Conservation (phyloP, 35 echinoderm and acorn worm genomes). For the Apostichopus japonicus region DNA sequence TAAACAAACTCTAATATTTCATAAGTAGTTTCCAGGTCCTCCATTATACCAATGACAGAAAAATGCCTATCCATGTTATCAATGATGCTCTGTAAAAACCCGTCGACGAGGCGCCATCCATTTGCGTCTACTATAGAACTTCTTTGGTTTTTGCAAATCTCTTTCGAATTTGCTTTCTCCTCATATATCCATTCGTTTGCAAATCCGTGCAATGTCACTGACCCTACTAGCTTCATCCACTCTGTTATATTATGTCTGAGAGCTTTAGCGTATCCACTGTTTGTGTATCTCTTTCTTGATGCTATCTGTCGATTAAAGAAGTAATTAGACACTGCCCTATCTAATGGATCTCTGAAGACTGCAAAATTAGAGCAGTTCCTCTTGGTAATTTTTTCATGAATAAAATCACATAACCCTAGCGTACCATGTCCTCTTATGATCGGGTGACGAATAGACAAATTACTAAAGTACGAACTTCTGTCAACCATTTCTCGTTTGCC, state of each 20-base stretch:
- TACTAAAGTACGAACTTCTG: neutral
- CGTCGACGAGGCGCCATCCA: too few relatives aligned
- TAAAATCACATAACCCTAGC: slow-evolving; percentile 18
- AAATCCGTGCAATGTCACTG: too few relatives aligned
- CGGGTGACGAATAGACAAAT: neutral
- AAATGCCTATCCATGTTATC: too few relatives aligned
- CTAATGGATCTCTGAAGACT: slow-evolving; percentile 20
- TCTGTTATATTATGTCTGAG: neutral
- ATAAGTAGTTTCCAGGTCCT: too few relatives aligned
- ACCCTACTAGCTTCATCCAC: too few relatives aligned
- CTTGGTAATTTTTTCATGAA: neutral
- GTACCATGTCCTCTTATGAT: neutral
- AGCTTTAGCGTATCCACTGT: neutral
- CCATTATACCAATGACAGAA: too few relatives aligned
- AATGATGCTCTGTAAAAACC: too few relatives aligned
- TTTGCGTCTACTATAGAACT: too few relatives aligned
- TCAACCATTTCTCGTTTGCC: neutral
- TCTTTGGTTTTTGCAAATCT: too few relatives aligned
- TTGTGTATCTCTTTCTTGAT: neutral
- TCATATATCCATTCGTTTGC: too few relatives aligned
- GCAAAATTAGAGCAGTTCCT: slow-evolving; percentile 17
- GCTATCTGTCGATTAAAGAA: neutral
- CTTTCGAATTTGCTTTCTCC: too few relatives aligned
- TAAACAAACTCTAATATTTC: too few relatives aligned
- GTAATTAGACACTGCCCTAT: slow-evolving; percentile 15